Conservation (phyloP, 2,113 vertebrate species). For the Piaya cayana region DNA sequence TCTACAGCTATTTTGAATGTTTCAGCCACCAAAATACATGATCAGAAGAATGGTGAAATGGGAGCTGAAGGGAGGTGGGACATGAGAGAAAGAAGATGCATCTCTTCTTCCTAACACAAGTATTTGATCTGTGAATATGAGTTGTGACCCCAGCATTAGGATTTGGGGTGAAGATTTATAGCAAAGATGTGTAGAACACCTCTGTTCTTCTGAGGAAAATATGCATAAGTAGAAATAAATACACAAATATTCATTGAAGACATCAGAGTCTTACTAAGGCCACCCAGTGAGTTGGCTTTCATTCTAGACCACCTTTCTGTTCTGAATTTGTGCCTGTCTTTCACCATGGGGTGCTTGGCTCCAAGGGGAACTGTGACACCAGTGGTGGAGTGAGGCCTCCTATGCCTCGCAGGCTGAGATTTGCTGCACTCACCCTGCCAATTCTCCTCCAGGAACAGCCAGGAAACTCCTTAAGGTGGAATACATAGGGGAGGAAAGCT, state of each 20-base stretch:
- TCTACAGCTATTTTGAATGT: not conserved
- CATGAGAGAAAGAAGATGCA: not conserved
- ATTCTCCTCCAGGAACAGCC: not conserved
- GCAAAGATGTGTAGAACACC: not conserved
- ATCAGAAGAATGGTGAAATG: not conserved
- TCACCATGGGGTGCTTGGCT: not conserved
- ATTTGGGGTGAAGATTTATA: not conserved
- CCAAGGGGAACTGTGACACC: not conserved
- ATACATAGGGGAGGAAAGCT: not conserved
- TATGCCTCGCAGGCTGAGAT: not conserved
- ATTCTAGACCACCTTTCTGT: not conserved
- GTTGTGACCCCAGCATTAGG: not conserved
- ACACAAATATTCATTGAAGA: not conserved
- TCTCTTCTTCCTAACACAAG: not conserved
- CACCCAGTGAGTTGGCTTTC: constrained; percentile 30
- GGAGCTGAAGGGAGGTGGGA: not conserved
- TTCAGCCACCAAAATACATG: not conserved
- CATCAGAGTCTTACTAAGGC: constrained; percentile 6
- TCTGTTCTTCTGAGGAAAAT: not conserved
- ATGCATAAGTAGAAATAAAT: not conserved
- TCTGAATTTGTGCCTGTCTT: not conserved
- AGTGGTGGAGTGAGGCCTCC: not conserved
- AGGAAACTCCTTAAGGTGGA: not conserved
- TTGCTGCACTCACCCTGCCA: not conserved
- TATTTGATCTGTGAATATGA: not conserved